Evolutionary conservation across 2,797 vertebrate species (phyloP), one percentile per base, ranked within the genome.

Genomic region (Pachyuromys duprasi): DNA sequence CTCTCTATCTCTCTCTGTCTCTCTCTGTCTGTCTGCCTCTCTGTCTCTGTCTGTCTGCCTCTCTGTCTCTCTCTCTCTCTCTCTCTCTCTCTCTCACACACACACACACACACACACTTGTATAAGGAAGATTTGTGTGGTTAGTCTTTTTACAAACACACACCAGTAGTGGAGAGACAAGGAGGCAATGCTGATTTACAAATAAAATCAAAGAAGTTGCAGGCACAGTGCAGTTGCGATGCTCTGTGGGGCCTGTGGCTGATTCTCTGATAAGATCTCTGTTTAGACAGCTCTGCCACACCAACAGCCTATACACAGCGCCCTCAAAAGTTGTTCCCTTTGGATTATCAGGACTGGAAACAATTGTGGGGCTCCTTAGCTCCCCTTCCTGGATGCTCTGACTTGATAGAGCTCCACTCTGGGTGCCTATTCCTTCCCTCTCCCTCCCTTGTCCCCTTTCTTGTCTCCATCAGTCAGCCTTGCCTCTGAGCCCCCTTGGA

Each of bases 241-340:
- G 5, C 42, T 17, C 0, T 5, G 0, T 3, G 1, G 72, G 60
- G 28, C n/a, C n/a, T 13, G 4, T 2, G 13, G 22, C 45, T 33
- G n/a, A 70, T 15, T 62, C 57, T 26, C 28, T 1, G 9, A 22
- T 13, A 63, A 74, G n/a, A 63, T 57, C 26, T 26, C 42, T 13
- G 1, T 45, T 55, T 28, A 31, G n/a, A 28, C 74, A 55, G n/a
- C 13, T 17, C 17, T 1, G 3, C 5, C 8, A 53, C 53, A 22
- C 36, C 28, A 1, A 0, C 18, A 45, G 33, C 55, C 8, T 63
- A 49, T 63, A 49, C 86, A 45, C 11, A 7, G 20, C 26, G 26
- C 5, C n/a, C 28, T 36, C 74, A 83, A 6, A 22, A 70, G 45
- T 26, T 15, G 24, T 49, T 18, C 14, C 36, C 69, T 1, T 33